These are phyloP conservation scores for Steatornis caripensis DNA, from an alignment of 2,113 vertebrate species.

Conservation along the genomic window DNA sequence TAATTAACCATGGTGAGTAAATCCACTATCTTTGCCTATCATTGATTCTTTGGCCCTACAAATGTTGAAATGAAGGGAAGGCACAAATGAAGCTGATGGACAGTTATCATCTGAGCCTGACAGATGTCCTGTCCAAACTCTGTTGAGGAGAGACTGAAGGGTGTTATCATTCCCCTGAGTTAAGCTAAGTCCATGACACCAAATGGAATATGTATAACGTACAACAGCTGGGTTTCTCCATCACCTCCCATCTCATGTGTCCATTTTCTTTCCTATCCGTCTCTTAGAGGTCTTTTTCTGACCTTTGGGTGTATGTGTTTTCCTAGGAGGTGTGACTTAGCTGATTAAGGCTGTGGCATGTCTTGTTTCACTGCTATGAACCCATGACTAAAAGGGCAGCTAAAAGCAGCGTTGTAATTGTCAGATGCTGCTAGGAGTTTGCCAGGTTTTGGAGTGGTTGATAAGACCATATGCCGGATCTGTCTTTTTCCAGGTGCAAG, in stretches of 20 bases:
- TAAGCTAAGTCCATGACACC: neutral
- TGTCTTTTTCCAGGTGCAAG: neutral
- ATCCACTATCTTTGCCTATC: neutral
- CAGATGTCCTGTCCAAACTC: neutral
- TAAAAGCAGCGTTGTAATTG: conserved; percentile 47
- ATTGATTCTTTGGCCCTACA: neutral
- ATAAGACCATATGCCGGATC: neutral
- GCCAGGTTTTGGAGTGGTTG: conserved; percentile 49
- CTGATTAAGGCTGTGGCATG: conserved; percentile 1
- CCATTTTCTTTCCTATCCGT: neutral
- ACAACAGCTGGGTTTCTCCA: neutral
- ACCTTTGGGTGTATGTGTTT: neutral
- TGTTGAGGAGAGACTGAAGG: neutral
- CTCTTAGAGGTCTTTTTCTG: neutral
- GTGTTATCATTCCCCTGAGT: neutral
- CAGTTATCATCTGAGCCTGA: neutral
- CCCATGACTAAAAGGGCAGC: conserved; percentile 49
- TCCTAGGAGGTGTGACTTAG: conserved; percentile 17
- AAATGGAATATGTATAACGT: neutral
- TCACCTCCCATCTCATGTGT: conserved; percentile 15
- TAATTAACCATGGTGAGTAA: accelerated
- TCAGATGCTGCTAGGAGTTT: neutral
- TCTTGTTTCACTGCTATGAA: neutral
- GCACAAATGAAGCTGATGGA: neutral
- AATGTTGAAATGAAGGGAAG: neutral